Percentiles rank a stretch among this genome's conserved stretches.
These are phyloP conservation scores for Ceratina australensis DNA, from an alignment of 1,140 invertebrate genomes.

Conservation along the genomic window DNA sequence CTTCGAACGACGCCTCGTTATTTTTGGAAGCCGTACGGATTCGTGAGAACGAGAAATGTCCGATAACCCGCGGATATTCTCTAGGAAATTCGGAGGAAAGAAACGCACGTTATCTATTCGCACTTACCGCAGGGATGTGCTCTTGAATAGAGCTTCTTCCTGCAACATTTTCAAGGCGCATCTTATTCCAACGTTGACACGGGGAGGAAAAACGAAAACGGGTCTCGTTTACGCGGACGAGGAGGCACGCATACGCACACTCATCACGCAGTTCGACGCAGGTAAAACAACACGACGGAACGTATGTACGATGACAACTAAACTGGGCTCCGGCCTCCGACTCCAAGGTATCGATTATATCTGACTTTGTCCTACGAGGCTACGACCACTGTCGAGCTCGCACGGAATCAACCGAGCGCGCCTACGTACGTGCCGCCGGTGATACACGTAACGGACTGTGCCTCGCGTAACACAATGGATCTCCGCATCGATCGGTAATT, in stretches of 20 bases:
- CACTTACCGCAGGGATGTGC: conserved; percentile 70
- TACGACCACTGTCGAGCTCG: conserved; percentile 23
- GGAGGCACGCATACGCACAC: conserved; percentile 33
- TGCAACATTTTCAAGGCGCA: conserved; percentile 75
- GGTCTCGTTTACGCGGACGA: conserved; percentile 18
- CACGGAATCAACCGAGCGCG: conserved; percentile 24
- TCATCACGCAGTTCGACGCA: conserved; percentile 41
- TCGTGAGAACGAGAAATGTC: conserved; percentile 22
- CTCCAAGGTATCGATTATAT: conserved; percentile 52
- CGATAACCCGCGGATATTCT: neutral
- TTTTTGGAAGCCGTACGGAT: conserved; percentile 60
- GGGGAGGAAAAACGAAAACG: neutral
- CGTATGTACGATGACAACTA: conserved; percentile 42
- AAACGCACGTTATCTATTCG: neutral
- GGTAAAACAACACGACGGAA: conserved; percentile 39
- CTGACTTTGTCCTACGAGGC: conserved; percentile 34
- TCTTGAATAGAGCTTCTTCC: conserved; percentile 69
- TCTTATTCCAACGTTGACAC: conserved; percentile 65
- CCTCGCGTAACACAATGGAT: conserved; percentile 39
- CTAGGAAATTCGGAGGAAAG: conserved; percentile 8
- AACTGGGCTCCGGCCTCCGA: conserved; percentile 28
- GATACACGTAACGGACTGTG: conserved; percentile 33
- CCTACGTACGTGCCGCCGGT: conserved; percentile 23
- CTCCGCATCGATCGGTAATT: conserved; percentile 33
- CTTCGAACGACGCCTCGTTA: conserved; percentile 56